phyloP scores from a whole-genome alignment of 2,113 vertebrate genomes.

The Sclerurus mexicanus region DNA sequence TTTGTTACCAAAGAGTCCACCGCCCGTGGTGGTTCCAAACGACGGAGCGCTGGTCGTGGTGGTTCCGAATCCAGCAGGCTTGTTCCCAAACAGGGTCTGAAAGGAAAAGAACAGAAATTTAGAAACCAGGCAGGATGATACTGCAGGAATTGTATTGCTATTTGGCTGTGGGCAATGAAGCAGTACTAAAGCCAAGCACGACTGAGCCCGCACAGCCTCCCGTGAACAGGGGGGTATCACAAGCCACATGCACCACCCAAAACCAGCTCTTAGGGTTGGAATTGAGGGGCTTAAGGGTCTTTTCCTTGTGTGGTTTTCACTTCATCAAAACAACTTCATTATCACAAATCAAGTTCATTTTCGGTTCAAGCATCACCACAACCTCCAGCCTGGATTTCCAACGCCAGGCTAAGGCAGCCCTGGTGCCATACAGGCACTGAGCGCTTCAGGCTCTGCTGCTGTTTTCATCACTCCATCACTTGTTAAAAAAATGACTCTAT shows the following conservation, averaged over 20 bases:
- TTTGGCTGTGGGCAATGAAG: background rate
- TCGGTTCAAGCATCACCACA: background rate
- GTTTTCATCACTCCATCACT: background rate
- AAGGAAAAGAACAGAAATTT: slow-evolving; percentile 3
- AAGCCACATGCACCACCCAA: background rate
- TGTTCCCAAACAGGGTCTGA: slow-evolving; percentile 91
- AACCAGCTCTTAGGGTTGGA: background rate
- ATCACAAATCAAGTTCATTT: background rate
- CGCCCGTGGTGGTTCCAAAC: slow-evolving; percentile 84
- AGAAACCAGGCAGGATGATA: background rate
- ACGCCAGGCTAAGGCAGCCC: fast-evolving
- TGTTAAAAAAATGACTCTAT: background rate
- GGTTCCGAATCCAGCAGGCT: slow-evolving; percentile 88
- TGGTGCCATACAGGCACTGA: fast-evolving
- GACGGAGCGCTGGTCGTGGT: slow-evolving; percentile 93
- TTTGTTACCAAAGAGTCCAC: slow-evolving; percentile 89
- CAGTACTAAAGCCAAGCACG: background rate
- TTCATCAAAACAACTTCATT: fast-evolving
- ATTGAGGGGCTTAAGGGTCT: background rate
- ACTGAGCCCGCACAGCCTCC: background rate
- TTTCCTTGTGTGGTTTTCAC: background rate
- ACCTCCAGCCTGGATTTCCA: fast-evolving
- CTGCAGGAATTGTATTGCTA: fast-evolving
- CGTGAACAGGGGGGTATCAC: background rate
- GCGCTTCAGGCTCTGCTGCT: background rate